phyloP scores from a whole-genome alignment of 2,888 invertebrate species.

The Zaprionus obscuricornis region DNA sequence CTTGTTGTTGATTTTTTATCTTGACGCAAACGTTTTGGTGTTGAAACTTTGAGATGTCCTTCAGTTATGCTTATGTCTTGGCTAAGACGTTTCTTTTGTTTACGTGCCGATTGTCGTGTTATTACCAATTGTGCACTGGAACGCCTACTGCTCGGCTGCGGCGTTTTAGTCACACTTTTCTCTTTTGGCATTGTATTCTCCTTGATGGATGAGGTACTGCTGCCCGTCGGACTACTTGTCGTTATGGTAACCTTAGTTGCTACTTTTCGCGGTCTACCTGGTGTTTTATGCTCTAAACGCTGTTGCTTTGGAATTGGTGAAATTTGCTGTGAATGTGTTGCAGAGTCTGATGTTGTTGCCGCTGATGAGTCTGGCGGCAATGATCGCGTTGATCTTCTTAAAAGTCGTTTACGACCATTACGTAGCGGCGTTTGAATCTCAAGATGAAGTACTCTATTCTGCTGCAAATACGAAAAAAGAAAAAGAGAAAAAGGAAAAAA shows the following conservation, averaged over 20 bases:
- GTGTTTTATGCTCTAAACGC: conserved; percentile 39
- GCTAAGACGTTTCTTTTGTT: conserved; percentile 73
- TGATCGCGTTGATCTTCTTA: conserved; percentile 46
- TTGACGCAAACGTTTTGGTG: conserved; percentile 53
- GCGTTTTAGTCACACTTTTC: background rate
- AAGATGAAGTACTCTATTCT: conserved; percentile 50
- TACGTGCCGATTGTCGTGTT: conserved; percentile 70
- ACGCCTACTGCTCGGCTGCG: conserved; percentile 1
- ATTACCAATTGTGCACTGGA: no score
- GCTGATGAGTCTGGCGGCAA: conserved; percentile 14
- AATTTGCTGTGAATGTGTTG: conserved; percentile 7
- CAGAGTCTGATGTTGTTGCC: conserved; percentile 23
- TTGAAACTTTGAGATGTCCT: conserved; percentile 43
- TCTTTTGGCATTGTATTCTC: conserved; percentile 49
- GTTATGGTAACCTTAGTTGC: background rate
- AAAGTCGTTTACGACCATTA: conserved; percentile 72
- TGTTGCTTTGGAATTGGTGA: conserved; percentile 73
- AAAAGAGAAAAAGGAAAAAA: conserved; percentile 4
- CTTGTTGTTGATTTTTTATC: conserved; percentile 13
- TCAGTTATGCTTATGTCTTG: conserved; percentile 63
- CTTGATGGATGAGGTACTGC: conserved; percentile 58
- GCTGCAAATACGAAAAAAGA: conserved; percentile 33
- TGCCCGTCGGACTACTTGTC: conserved; percentile 60
- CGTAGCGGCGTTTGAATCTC: conserved; percentile 67
- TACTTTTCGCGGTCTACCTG: background rate